Evolutionary conservation across 2,888 invertebrate genomes (phyloP).

Genomic region (Torymus aiolomorphi): DNA sequence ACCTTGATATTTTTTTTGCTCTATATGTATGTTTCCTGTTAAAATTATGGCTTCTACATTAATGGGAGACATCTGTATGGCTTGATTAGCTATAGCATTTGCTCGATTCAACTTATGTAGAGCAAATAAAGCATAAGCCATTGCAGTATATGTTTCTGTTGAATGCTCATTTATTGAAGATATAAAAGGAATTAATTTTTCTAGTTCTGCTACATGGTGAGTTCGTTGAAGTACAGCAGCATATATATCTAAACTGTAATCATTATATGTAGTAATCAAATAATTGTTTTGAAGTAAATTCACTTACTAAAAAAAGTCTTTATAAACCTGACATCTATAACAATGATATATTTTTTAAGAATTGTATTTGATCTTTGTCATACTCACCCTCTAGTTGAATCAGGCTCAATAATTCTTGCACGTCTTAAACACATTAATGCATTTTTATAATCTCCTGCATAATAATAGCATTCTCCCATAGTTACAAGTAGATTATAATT

Average conservation of each 20-base stretch:
- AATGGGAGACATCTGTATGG: slow-evolving; percentile 80
- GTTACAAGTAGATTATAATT: slow-evolving; percentile 82
- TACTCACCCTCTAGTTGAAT: slow-evolving; percentile 71
- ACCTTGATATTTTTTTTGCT: slow-evolving; percentile 82
- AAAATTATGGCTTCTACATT: slow-evolving; percentile 85
- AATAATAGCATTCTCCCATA: slow-evolving; percentile 85
- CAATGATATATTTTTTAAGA: too few relatives aligned
- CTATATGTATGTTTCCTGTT: slow-evolving; percentile 83
- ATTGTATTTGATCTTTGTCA: slow-evolving; percentile 3
- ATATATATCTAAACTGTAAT: slow-evolving; percentile 80
- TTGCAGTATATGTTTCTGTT: slow-evolving; percentile 86
- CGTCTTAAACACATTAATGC: slow-evolving; percentile 79
- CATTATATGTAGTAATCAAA: slow-evolving; percentile 57
- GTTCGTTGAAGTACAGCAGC: slow-evolving; percentile 80
- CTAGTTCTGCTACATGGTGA: slow-evolving; percentile 80
- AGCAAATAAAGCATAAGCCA: slow-evolving; percentile 83
- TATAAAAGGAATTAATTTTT: slow-evolving; percentile 79
- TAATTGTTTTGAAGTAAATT: background rate
- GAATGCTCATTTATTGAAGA: slow-evolving; percentile 77
- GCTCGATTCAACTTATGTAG: slow-evolving; percentile 82
- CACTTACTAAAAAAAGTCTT: too few relatives aligned
- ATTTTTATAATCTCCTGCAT: slow-evolving; percentile 82
- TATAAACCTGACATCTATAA: too few relatives aligned
- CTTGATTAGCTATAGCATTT: slow-evolving; percentile 85
- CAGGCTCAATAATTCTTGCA: slow-evolving; percentile 72